Base-by-base conservation (phyloP, 1,140 invertebrate species). In the Augochlora pura region DNA sequence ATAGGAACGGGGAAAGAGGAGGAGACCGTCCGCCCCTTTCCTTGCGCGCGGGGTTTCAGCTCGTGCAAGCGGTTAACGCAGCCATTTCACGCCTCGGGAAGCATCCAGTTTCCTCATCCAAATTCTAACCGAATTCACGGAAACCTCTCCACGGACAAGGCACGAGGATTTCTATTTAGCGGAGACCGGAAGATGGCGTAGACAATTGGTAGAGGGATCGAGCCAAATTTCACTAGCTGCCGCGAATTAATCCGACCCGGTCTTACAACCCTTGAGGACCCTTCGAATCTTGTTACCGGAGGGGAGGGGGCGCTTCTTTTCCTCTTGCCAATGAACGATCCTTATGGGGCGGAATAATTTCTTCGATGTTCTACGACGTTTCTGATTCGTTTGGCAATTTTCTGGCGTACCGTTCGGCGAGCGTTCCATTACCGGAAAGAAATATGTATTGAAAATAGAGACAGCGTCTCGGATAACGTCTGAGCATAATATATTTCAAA, bases 51-150 rank as follows among this genome's bases (percentile, higher is more conserved):
- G 70, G 75, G 80, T 71, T 66, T 79, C 81, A 69, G 76, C 73
- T 80, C 80, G 86, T 82, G 88, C 88, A 88, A 88, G 90, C 86
- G 88, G 91, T 92, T 91, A 91, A 92, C 90, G 91, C 91, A 89
- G 87, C 91, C 90, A 91, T 91, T 91, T 91, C 90, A 92, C 91
- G 90, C 91, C 90, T 92, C 89, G 89, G 88, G 87, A 89, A 89
- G 88, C 91, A 91, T 91, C 81, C 89, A 90, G 85, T 84, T 87
- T 88, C 88, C 89, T 89, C 85, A 89, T 90, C 89, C 91, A 84
- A 92, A 92, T 92, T 93, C 89, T 90, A 90, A 88, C 88, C 91
- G 88, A 91, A 92, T 92, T 87, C 87, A 79, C 76, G 77, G 79
- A 87, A 85, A 88, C 82, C 81, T 64, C 81, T 80, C 68, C 59